phyloP scores from a whole-genome alignment of 2,797 vertebrate genomes.

The Nasua narica region DNA sequence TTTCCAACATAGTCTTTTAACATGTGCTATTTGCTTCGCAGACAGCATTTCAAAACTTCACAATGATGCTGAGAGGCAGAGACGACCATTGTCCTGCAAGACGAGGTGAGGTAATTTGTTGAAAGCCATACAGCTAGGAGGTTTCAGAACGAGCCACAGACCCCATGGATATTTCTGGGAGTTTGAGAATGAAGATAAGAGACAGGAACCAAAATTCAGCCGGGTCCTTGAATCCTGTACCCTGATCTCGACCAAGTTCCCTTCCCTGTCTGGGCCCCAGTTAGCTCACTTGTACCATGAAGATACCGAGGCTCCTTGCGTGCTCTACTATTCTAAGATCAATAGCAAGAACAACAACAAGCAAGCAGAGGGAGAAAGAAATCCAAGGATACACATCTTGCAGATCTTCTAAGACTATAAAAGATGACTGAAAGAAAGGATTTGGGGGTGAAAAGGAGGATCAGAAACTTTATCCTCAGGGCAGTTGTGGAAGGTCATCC shows the following conservation, averaged over 20 bases:
- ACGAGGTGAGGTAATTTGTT: neutral
- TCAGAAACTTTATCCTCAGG: neutral
- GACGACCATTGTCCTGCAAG: neutral
- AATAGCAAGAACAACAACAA: neutral
- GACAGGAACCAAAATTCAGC: neutral
- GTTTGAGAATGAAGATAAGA: neutral
- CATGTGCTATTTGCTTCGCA: neutral
- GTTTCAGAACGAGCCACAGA: neutral
- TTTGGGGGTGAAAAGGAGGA: neutral
- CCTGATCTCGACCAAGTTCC: neutral
- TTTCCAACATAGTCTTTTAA: neutral
- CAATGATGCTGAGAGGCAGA: neutral
- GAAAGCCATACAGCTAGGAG: neutral
- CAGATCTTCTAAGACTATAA: neutral
- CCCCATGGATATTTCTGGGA: neutral
- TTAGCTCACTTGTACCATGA: neutral
- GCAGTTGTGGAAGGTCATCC: slow-evolving; percentile 17
- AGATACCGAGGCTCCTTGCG: neutral
- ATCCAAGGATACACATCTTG: neutral
- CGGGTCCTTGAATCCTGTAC: neutral
- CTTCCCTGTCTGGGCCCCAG: neutral
- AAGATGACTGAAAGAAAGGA: neutral
- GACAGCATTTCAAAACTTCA: neutral
- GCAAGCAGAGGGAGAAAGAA: neutral
- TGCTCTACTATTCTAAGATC: neutral